phyloP scores from a whole-genome alignment of 2,797 vertebrate species.

The Benthosema pterotum region DNA sequence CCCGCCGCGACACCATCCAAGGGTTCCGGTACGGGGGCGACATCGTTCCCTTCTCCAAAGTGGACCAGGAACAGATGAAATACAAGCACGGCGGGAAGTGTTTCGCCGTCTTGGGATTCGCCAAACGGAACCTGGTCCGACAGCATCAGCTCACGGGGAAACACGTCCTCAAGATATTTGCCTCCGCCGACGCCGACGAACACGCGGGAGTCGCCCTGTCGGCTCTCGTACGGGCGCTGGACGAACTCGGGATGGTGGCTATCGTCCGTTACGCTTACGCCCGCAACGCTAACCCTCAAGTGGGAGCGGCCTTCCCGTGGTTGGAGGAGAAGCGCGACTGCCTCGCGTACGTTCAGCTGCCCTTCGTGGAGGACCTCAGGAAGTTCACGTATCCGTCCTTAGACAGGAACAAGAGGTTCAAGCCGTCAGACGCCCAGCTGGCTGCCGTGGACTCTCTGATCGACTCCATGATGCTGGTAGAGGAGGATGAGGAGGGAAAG shows the following conservation, averaged over 20 bases:
- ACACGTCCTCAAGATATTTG: conserved; percentile 92
- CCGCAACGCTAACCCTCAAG: conserved; percentile 86
- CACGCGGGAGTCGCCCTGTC: conserved; percentile 91
- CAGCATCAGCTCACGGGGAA: conserved; percentile 89
- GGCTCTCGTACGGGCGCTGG: conserved; percentile 86
- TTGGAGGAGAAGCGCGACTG: conserved; percentile 93
- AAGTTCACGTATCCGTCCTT: conserved; percentile 90
- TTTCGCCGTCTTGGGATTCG: conserved; percentile 93
- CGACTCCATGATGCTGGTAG: conserved; percentile 92
- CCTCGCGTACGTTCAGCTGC: conserved; percentile 91
- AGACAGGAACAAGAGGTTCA: conserved; percentile 86
- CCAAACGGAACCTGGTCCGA: conserved; percentile 82
- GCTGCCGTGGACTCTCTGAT: conserved; percentile 89
- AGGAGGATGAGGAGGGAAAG: conserved; percentile 80
- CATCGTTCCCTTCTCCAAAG: conserved; percentile 95
- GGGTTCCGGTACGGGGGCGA: conserved; percentile 96
- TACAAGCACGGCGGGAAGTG: conserved; percentile 92
- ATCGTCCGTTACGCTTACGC: conserved; percentile 92
- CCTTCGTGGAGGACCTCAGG: conserved; percentile 93
- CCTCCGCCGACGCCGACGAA: conserved; percentile 91
- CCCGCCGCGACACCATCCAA: conserved; percentile 90
- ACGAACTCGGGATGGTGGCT: conserved; percentile 88
- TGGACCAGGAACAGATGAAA: conserved; percentile 98
- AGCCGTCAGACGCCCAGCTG: conserved; percentile 89
- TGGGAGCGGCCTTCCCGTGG: conserved; percentile 91